Percentiles rank a stretch among this genome's conserved stretches.
Evolutionary conservation across 2,888 invertebrate genomes (phyloP).

Genomic region (Brachylomia viminalis): DNA sequence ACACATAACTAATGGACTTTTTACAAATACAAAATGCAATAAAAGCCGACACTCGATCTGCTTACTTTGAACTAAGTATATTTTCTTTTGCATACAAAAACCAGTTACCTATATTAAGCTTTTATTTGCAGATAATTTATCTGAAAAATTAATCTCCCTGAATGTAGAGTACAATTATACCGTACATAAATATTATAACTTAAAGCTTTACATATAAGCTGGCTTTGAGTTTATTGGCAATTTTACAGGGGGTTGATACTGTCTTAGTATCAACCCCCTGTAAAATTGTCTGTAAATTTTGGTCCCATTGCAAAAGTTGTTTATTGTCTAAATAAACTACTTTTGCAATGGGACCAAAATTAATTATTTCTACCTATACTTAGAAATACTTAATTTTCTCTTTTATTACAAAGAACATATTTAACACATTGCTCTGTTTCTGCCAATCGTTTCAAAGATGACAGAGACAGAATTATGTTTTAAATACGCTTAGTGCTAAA

Average conservation of each 20-base stretch:
- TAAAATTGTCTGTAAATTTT: too few relatives aligned
- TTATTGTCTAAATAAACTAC: too few relatives aligned
- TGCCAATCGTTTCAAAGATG: background rate
- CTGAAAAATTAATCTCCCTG: background rate
- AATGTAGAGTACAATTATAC: background rate
- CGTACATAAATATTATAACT: background rate
- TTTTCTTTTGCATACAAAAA: background rate
- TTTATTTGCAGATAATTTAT: background rate
- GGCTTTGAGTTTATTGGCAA: background rate
- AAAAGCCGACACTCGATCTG: background rate
- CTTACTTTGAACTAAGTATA: background rate
- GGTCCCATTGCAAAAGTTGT: too few relatives aligned
- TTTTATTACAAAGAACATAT: background rate
- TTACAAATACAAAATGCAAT: conserved; percentile 17
- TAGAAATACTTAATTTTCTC: too few relatives aligned
- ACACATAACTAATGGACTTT: background rate
- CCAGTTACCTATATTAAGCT: background rate
- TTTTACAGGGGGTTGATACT: background rate
- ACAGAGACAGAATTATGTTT: background rate
- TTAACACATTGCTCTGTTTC: background rate
- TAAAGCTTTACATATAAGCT: background rate
- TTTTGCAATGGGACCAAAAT: too few relatives aligned
- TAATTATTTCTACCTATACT: too few relatives aligned
- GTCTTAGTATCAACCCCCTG: too few relatives aligned
- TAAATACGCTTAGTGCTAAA: background rate